These are phyloP conservation scores for Philypnodon macrostomus DNA, from an alignment of 2,797 vertebrate genomes.

Conservation along the genomic window DNA sequence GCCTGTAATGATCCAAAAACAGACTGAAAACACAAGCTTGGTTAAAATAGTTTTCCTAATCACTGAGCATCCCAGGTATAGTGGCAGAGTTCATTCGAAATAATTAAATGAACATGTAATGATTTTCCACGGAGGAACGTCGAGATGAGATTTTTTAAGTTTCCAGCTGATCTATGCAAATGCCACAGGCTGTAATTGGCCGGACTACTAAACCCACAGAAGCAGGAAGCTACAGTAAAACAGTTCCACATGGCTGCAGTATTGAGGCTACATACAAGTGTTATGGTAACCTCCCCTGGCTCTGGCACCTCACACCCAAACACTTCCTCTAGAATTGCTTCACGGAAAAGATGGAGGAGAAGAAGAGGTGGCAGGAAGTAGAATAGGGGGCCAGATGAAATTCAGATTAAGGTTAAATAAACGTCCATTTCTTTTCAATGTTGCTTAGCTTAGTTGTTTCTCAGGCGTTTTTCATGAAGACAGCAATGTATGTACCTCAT, in stretches of 20 bases:
- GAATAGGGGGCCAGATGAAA: constrained; percentile 27
- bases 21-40: constrained; percentile 13
- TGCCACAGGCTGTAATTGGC: constrained; percentile 51
- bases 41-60: constrained; percentile 37
- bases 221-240: constrained; percentile 70
- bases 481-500: too few species aligned
- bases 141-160: too few species aligned
- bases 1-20: constrained; percentile 19
- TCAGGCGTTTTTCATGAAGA: too few species aligned
- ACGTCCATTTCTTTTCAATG: too few species aligned
- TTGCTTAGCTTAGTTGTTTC: too few species aligned
- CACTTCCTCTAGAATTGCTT: constrained; percentile 53
- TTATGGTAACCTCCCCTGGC: constrained; percentile 69
- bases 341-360: constrained; percentile 19
- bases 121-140: too few species aligned
- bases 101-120: too few species aligned
- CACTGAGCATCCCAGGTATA: too few species aligned
- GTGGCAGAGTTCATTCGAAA: too few species aligned
- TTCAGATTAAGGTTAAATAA: constrained; percentile 5
- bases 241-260: constrained; percentile 73
- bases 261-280: constrained; percentile 63
- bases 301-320: constrained; percentile 60
- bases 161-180: constrained; percentile 47
- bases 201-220: constrained; percentile 56
- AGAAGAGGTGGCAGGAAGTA: constrained; percentile 24